Evolutionary conservation across 2,888 invertebrate species (phyloP).

Genomic region (Spilarctia lutea): DNA sequence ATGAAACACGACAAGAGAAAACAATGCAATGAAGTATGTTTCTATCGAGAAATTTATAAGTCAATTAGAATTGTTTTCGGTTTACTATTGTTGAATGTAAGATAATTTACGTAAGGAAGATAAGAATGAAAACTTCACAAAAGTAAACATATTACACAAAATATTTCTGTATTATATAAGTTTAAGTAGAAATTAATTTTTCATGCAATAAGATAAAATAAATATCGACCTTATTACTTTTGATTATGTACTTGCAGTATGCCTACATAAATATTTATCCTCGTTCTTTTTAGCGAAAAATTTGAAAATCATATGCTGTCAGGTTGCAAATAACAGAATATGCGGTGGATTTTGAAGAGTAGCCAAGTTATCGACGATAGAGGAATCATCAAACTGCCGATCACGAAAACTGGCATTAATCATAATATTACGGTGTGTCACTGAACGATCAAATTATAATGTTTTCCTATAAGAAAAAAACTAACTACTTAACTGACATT

Average conservation of each 20-base stretch:
- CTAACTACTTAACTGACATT: neutral
- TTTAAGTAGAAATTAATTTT: slow-evolving; percentile 9
- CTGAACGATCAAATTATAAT: slow-evolving; percentile 52
- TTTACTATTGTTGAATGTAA: neutral
- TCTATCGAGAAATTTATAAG: neutral
- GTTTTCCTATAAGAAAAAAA: slow-evolving; percentile 29
- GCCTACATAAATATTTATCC: slow-evolving; percentile 1
- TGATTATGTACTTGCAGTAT: neutral
- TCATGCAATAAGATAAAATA: slow-evolving; percentile 41
- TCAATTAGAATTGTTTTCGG: neutral
- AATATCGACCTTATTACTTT: neutral
- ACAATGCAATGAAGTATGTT: neutral
- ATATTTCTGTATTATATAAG: slow-evolving; percentile 14
- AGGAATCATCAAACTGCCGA: slow-evolving; percentile 49
- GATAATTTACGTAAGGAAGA: slow-evolving; percentile 31
- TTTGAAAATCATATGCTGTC: slow-evolving; percentile 34
- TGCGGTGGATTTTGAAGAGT: slow-evolving; percentile 70
- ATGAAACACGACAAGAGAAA: neutral
- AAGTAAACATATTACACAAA: slow-evolving; percentile 19
- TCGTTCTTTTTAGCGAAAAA: slow-evolving; percentile 15
- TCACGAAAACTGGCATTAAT: slow-evolving; percentile 61
- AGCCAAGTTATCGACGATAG: slow-evolving; percentile 70
- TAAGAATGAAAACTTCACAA: slow-evolving; percentile 41
- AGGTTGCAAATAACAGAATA: slow-evolving; percentile 69
- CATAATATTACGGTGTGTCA: slow-evolving; percentile 27